Conservation (phyloP, 53 echinoderm and acorn worm genomes). For the Glandiceps talaboti region DNA sequence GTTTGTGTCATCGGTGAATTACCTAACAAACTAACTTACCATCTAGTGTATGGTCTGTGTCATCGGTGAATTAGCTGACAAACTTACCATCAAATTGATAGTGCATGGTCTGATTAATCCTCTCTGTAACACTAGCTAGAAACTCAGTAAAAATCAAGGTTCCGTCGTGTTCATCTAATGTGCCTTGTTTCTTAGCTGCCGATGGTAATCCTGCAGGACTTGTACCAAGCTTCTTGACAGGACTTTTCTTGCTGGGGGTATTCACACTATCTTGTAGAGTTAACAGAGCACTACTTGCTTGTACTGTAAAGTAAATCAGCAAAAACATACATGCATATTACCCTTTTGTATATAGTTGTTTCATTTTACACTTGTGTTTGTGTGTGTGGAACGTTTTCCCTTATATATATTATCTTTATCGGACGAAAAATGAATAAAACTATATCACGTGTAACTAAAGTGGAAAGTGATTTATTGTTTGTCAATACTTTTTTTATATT, state of each 20-base stretch:
- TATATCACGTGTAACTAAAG: too few relatives aligned
- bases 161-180: conserved; percentile 18
- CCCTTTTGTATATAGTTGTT: too few relatives aligned
- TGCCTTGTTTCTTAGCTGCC: not conserved
- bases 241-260: conserved; percentile 42
- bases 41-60: not conserved
- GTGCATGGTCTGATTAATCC: conserved; percentile 96
- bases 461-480: too few relatives aligned
- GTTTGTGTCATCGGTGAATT: not conserved
- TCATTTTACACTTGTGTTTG: too few relatives aligned
- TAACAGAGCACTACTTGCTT: conserved; percentile 89
- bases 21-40: not conserved
- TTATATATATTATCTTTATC: too few relatives aligned
- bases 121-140: conserved; percentile 91
- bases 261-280: conserved; percentile 80
- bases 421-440: too few relatives aligned
- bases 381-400: too few relatives aligned
- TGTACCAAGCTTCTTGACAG: conserved; percentile 21
- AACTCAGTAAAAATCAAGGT: conserved; percentile 57
- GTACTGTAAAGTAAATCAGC: conserved; percentile 60
- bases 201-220: not conserved
- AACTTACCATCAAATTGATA: conserved; percentile 89
- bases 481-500: too few relatives aligned
- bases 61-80: too few relatives aligned
- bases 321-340: too few relatives aligned